phyloP scores from a whole-genome alignment of 2,113 vertebrate genomes.

The Pollimyrus isidori region DNA sequence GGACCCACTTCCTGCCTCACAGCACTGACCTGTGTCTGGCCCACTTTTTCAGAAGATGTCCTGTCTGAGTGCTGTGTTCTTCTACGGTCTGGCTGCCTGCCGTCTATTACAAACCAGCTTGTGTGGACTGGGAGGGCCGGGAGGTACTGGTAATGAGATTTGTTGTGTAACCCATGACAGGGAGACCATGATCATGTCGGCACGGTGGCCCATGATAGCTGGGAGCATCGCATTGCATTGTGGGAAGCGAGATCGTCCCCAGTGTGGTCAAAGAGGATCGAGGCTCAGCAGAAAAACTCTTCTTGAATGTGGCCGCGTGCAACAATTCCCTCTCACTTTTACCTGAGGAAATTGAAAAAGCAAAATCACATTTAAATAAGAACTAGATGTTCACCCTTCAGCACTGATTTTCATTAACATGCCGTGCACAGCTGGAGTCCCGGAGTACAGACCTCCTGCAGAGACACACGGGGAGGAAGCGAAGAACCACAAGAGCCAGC shows the following conservation, averaged over 20 bases:
- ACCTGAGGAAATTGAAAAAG: slow-evolving; percentile 31
- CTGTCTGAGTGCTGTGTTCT: not conserved
- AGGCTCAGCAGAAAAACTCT: slow-evolving; percentile 10
- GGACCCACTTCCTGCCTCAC: not conserved
- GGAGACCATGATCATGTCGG: not conserved
- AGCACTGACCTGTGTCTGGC: not conserved
- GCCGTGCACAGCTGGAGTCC: no score
- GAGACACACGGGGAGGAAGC: not conserved
- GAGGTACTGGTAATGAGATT: not conserved
- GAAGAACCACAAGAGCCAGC: not conserved
- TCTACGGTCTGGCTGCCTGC: not conserved
- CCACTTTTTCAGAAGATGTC: not conserved
- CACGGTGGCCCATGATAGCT: not conserved
- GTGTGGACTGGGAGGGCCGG: not conserved
- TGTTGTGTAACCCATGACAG: not conserved
- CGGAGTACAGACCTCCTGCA: not conserved
- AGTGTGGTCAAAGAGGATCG: not conserved
- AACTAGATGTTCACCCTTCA: not conserved
- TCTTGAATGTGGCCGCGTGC: slow-evolving; percentile 12
- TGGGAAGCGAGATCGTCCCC: not conserved
- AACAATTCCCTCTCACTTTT: slow-evolving; percentile 34
- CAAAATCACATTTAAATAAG: slow-evolving; percentile 20
- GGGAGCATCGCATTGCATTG: not conserved
- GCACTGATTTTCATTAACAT: not conserved
- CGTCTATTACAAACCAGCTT: not conserved